Evolutionary conservation across 2,797 vertebrate genomes (phyloP).

Genomic region (Pseudotriccus pelzelni): DNA sequence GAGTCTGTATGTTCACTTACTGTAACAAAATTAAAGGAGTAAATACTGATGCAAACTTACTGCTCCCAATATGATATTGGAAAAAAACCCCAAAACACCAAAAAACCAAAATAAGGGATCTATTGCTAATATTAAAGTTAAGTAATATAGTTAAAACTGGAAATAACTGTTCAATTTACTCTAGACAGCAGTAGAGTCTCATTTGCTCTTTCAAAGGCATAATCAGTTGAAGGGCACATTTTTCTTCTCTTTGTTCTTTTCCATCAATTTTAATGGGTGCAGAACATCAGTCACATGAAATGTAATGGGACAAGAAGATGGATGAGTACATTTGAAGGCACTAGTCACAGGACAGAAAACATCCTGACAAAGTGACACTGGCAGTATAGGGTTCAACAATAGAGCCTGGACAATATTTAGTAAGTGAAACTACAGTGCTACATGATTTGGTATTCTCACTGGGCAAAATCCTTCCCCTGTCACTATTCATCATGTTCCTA

Average conservation of each 20-base stretch:
- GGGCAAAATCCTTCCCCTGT: conserved; percentile 67
- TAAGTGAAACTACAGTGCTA: conserved; percentile 61
- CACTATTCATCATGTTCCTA: conserved; percentile 57
- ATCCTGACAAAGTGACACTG: conserved; percentile 77
- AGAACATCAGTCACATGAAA: conserved; percentile 90
- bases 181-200: conserved; percentile 58
- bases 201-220: conserved; percentile 75
- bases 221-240: conserved; percentile 80
- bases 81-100: neutral
- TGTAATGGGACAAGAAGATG: conserved; percentile 91
- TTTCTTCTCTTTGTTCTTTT: conserved; percentile 82
- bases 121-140: conserved; percentile 18
- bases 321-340: conserved; percentile 86
- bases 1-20: neutral
- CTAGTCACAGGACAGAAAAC: conserved; percentile 83
- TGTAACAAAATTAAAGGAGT: neutral
- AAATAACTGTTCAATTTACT: conserved; percentile 60
- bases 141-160: conserved; percentile 46
- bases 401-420: conserved; percentile 71
- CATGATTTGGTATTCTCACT: conserved; percentile 62
- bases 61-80: neutral
- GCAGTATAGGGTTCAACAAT: conserved; percentile 66
- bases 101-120: neutral
- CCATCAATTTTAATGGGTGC: conserved; percentile 91
- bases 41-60: neutral